These are phyloP conservation scores for Larimichthys polyactis DNA, from an alignment of 2,113 vertebrate species.

Conservation along the genomic window DNA sequence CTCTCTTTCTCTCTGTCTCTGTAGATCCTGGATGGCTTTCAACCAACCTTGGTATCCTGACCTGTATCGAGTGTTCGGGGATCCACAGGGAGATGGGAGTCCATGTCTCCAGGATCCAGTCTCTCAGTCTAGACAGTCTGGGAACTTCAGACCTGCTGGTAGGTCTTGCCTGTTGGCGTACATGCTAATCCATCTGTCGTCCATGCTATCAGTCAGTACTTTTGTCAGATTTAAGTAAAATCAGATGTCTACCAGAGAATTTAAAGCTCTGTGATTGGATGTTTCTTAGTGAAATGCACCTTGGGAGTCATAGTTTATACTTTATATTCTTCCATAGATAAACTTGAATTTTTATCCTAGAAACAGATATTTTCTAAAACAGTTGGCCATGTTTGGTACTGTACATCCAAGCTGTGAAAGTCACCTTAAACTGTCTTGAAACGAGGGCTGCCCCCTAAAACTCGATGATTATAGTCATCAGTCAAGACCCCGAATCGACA, in stretches of 20 bases:
- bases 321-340: background rate
- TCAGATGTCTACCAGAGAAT: too few species aligned
- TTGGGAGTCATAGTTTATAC: too few species aligned
- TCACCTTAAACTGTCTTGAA: background rate
- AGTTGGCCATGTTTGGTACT: background rate
- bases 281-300: too few species aligned
- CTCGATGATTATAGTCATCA: too few species aligned
- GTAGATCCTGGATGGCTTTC: conserved; percentile 74
- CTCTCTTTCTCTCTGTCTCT: conserved; percentile 21
- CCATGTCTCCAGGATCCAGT: conserved; percentile 74
- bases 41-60: conserved; percentile 73
- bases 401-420: background rate
- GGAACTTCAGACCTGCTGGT: conserved; percentile 77
- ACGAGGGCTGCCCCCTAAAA: too few species aligned
- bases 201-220: background rate
- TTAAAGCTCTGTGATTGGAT: too few species aligned
- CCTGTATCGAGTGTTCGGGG: conserved; percentile 77
- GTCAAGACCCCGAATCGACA: too few species aligned
- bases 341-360: background rate
- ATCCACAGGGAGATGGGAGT: conserved; percentile 78
- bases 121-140: conserved; percentile 72
- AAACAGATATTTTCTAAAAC: background rate
- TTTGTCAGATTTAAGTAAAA: too few species aligned
- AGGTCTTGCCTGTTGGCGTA: background rate
- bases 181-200: background rate